Percentiles rank a stretch among this genome's conserved stretches.
Conservation (phyloP, 2,113 vertebrate species). For the Saccopteryx leptura region DNA sequence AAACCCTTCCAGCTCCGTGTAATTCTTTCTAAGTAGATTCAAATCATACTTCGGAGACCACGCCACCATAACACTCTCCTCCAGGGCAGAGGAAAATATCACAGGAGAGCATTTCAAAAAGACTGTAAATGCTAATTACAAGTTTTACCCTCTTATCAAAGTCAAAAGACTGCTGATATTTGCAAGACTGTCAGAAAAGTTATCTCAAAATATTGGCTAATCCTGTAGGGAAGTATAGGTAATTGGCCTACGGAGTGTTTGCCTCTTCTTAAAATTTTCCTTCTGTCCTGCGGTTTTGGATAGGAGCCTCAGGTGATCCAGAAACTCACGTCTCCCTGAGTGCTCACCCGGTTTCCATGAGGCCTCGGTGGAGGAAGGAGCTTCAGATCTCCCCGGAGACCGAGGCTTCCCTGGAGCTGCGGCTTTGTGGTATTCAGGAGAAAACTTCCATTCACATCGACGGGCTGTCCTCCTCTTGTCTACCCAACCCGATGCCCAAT, state of each 20-base stretch:
- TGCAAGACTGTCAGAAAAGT: conserved; percentile 1
- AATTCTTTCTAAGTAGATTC: not conserved
- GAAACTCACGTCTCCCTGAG: not conserved
- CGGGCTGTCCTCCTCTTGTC: not conserved
- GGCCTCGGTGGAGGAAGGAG: not conserved
- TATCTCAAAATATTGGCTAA: not conserved
- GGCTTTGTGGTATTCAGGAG: not conserved
- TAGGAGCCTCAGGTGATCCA: not conserved
- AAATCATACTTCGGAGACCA: not conserved
- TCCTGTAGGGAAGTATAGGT: not conserved
- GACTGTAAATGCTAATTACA: conserved; percentile 28
- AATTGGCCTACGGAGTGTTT: not conserved
- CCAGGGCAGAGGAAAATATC: not conserved
- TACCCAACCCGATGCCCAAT: not conserved
- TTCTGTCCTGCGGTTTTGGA: not conserved
- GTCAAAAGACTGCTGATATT: conserved; percentile 28
- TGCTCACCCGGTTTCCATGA: not conserved
- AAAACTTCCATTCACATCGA: not conserved
- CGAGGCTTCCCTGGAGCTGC: not conserved
- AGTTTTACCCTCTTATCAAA: conserved; percentile 17
- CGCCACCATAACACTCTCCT: not conserved
- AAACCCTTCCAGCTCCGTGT: not conserved
- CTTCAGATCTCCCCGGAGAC: not conserved
- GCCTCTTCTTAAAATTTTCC: not conserved
- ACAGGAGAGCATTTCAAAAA: not conserved